phyloP scores from a whole-genome alignment of 2,888 invertebrate genomes.

The Myopa testacea region DNA sequence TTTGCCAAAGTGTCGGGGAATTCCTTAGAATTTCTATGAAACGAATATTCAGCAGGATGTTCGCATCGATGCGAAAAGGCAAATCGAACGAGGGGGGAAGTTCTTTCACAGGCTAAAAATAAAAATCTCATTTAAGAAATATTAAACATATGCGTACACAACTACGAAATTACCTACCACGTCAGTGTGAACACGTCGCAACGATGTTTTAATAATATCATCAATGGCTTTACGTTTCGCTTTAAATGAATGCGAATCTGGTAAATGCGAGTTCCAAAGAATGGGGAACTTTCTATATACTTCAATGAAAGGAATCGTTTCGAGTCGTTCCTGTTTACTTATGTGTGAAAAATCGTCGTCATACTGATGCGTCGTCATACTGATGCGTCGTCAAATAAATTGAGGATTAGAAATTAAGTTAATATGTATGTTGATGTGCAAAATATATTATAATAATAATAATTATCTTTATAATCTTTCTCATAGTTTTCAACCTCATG shows the following conservation, averaged over 20 bases:
- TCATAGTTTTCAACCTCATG: too few relatives aligned
- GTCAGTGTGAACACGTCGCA: not conserved
- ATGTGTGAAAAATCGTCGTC: not conserved
- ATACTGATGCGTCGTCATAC: not conserved
- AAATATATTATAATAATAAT: too few relatives aligned
- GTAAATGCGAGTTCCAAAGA: constrained; percentile 20
- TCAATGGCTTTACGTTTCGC: constrained; percentile 23
- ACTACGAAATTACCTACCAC: not conserved
- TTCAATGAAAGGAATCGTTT: constrained; percentile 18
- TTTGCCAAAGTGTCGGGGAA: constrained; percentile 7
- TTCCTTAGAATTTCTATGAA: not conserved
- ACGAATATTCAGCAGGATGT: constrained; percentile 1
- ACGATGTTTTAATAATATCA: constrained; percentile 8
- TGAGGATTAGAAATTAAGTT: too few relatives aligned
- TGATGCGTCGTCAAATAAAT: too few relatives aligned
- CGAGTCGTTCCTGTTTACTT: constrained; percentile 16
- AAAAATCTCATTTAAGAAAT: not conserved
- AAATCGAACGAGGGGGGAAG: not conserved
- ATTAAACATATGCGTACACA: not conserved
- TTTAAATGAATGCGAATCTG: constrained; percentile 20
- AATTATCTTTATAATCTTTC: too few relatives aligned
- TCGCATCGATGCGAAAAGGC: constrained; percentile 11
- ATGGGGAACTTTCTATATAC: constrained; percentile 13
- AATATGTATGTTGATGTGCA: too few relatives aligned
- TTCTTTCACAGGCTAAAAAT: constrained; percentile 7